Conservation (phyloP, 2,113 vertebrate species). For the Eptesicus fuscus region DNA sequence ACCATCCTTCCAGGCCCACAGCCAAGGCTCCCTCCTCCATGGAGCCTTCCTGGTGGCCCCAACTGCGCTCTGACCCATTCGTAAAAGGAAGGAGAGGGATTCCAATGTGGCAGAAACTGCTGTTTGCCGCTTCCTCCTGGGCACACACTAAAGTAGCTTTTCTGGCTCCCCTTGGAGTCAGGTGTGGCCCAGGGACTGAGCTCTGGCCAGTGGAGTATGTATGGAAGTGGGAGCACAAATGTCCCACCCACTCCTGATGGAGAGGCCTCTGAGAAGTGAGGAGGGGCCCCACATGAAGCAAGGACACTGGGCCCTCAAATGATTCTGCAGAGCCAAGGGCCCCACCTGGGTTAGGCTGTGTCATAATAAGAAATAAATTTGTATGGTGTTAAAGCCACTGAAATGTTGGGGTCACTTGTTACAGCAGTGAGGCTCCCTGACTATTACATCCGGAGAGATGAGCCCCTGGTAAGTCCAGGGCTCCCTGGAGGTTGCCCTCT, state of each 20-base stretch:
- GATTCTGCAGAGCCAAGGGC: not conserved
- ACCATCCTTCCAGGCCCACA: not conserved
- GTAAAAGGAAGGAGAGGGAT: not conserved
- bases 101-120: not conserved
- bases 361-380: not conserved
- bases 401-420: not conserved
- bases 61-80: not conserved
- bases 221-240: accelerated
- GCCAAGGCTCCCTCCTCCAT: accelerated
- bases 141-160: not conserved
- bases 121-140: not conserved
- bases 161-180: not conserved
- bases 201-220: not conserved
- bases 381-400: not conserved
- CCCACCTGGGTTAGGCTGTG: not conserved
- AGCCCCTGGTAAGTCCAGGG: not conserved
- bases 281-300: not conserved
- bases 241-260: too few relatives aligned
- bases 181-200: not conserved
- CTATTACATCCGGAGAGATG: not conserved
- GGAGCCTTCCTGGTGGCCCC: not conserved
- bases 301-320: not conserved
- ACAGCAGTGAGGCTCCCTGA: not conserved
- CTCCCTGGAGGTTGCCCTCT: not conserved
- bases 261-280: not conserved